Evolutionary conservation across 2,113 vertebrate genomes (phyloP).

Genomic region (Mesocricetus auratus): DNA sequence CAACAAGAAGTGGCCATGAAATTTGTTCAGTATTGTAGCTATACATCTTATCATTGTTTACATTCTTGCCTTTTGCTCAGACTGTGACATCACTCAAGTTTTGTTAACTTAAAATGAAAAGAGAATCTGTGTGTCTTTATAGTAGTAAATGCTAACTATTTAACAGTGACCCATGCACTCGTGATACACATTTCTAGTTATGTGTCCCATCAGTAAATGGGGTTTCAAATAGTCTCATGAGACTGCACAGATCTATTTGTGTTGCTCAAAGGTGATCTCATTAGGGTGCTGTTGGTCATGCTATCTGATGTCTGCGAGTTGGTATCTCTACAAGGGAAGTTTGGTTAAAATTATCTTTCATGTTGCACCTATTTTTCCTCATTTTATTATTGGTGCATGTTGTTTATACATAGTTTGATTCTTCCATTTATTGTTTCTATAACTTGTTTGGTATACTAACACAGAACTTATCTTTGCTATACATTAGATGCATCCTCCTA

Average conservation of each 20-base stretch:
- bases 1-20: neutral
- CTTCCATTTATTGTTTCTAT: neutral
- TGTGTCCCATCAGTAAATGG: no score
- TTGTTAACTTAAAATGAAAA: neutral
- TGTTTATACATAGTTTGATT: neutral
- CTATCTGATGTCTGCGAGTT: no score
- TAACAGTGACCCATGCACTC: neutral
- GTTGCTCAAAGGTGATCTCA: no score
- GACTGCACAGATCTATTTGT: no score
- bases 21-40: neutral
- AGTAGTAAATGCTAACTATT: neutral
- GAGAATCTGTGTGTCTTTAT: neutral
- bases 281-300: no score
- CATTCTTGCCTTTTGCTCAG: neutral
- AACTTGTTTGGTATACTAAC: neutral
- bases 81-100: neutral
- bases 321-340: no score
- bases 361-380: neutral
- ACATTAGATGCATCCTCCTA: neutral
- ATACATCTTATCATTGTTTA: neutral
- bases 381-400: neutral
- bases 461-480: neutral
- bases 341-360: no score
- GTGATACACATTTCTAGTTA: neutral
- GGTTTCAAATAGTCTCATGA: no score